phyloP scores from a whole-genome alignment of 2,113 vertebrate species.

The Centrocercus urophasianus region DNA sequence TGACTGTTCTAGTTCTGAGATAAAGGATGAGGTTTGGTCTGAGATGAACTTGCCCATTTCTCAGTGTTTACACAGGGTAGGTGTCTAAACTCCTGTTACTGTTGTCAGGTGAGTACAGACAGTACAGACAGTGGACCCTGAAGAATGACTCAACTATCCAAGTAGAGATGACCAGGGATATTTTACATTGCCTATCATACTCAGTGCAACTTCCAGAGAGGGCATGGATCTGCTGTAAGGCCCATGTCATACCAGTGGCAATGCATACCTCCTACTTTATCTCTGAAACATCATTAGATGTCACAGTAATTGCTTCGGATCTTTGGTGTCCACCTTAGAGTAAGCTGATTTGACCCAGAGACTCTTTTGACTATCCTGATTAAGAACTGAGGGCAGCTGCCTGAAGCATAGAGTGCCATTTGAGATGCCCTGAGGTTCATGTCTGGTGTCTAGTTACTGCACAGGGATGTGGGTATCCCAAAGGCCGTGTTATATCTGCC shows the following conservation, averaged over 20 bases:
- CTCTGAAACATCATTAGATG: neutral
- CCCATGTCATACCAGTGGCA: accelerated
- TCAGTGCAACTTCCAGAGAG: neutral
- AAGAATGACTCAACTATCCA: neutral
- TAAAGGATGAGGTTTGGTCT: neutral
- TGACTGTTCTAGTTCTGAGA: neutral
- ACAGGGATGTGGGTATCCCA: neutral
- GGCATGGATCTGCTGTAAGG: accelerated
- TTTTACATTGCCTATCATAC: neutral
- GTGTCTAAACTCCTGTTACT: neutral
- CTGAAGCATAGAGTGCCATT: neutral
- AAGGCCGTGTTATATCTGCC: neutral
- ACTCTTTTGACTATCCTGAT: neutral
- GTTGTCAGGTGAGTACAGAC: neutral
- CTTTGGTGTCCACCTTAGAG: neutral
- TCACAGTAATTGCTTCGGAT: neutral
- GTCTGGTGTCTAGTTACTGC: neutral
- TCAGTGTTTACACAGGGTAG: neutral
- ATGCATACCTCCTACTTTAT: neutral
- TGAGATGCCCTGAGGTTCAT: accelerated
- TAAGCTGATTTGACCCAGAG: neutral
- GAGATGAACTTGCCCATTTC: neutral
- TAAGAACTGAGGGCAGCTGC: neutral
- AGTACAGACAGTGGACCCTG: neutral
- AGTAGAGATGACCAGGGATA: neutral